phyloP scores from a whole-genome alignment of 2,888 invertebrate species.

The Dermolepida albohirtum region DNA sequence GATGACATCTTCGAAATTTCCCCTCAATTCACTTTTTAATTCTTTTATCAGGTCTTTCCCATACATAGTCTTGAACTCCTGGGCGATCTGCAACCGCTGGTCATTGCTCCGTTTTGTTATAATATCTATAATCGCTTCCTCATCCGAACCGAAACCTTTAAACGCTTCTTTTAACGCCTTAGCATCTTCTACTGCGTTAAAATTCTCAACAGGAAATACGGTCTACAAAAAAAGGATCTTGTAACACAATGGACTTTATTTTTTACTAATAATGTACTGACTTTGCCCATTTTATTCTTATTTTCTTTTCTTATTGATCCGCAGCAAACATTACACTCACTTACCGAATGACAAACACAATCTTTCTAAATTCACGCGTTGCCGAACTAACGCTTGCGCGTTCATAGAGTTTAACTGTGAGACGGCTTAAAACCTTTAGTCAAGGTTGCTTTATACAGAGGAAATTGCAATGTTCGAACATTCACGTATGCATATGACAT shows the following conservation, averaged over 20 bases:
- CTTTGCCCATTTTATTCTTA: too few relatives aligned
- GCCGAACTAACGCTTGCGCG: too few relatives aligned
- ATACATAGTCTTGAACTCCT: conserved; percentile 71
- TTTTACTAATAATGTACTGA: too few relatives aligned
- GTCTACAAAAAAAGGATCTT: conserved; percentile 55
- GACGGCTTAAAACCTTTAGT: too few relatives aligned
- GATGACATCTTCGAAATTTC: conserved; percentile 87
- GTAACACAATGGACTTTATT: not conserved
- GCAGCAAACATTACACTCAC: too few relatives aligned
- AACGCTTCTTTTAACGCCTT: conserved; percentile 61
- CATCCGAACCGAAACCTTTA: conserved; percentile 69
- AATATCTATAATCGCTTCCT: conserved; percentile 74
- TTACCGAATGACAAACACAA: too few relatives aligned
- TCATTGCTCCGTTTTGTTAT: conserved; percentile 73
- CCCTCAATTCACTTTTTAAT: conserved; percentile 88
- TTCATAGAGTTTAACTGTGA: too few relatives aligned
- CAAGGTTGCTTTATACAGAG: too few relatives aligned
- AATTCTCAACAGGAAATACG: conserved; percentile 56
- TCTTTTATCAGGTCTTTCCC: conserved; percentile 85
- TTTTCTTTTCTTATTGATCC: too few relatives aligned
- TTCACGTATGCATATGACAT: too few relatives aligned
- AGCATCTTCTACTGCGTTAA: conserved; percentile 60
- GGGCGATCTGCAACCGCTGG: conserved; percentile 75
- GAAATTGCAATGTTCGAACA: too few relatives aligned
- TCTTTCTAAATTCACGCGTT: too few relatives aligned